phyloP scores from a whole-genome alignment of 2,888 invertebrate genomes.

The Ephialtes manifestator region DNA sequence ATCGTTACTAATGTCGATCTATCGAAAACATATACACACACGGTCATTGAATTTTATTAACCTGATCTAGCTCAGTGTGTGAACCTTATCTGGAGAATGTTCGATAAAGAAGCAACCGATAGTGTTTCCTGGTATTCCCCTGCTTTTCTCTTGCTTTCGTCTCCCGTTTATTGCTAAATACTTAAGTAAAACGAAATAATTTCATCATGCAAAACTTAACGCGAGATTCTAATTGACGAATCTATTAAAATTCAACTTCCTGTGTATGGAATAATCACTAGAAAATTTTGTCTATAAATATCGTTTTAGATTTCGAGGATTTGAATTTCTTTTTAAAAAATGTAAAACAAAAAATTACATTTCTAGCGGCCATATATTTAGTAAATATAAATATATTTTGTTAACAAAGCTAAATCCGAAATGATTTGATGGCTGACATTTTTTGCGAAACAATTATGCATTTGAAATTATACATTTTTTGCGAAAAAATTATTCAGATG shows the following conservation, averaged over 20 bases:
- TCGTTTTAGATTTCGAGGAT: too few species aligned
- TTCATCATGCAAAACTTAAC: conserved; percentile 4
- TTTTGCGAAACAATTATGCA: too few species aligned
- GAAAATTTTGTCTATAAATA: too few species aligned
- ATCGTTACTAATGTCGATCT: not conserved
- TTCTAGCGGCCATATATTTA: too few species aligned
- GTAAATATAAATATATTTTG: too few species aligned
- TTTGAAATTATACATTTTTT: too few species aligned
- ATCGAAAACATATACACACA: not conserved
- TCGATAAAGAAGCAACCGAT: conserved; percentile 74
- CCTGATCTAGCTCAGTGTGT: not conserved
- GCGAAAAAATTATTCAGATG: too few species aligned
- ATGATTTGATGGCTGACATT: too few species aligned
- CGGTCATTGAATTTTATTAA: conserved; percentile 14
- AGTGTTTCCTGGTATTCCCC: conserved; percentile 70
- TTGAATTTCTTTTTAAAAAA: too few species aligned
- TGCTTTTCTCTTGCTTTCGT: conserved; percentile 50
- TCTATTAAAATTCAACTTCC: not conserved
- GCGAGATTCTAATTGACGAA: not conserved
- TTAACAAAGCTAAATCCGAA: too few species aligned
- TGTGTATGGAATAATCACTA: too few species aligned
- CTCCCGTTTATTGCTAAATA: not conserved
- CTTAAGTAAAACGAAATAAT: not conserved
- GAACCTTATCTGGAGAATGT: conserved; percentile 74
- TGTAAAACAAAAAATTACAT: too few species aligned